A percentile compares a stretch with the other conserved stretches of the same genome.
Evolutionary conservation across 2,888 invertebrate species (phyloP).

Genomic region (Caenorhabditis becei): DNA sequence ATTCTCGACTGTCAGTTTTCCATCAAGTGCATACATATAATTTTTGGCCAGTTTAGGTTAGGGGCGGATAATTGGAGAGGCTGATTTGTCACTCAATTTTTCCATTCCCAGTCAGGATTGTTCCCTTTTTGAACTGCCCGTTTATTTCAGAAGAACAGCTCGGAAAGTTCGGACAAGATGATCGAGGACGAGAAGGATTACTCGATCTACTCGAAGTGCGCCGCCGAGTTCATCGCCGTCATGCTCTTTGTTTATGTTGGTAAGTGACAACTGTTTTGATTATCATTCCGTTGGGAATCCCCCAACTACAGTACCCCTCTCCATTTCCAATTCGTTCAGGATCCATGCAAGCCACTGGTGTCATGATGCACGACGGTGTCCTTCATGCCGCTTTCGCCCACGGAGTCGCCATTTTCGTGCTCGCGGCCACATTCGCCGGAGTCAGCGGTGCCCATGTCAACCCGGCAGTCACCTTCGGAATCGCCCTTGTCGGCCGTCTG

Average conservation of each 20-base stretch:
- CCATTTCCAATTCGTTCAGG: slow-evolving; percentile 37
- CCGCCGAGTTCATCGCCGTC: slow-evolving; percentile 78
- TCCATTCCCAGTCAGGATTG: background rate
- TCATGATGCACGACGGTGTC: slow-evolving; percentile 58
- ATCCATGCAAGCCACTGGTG: slow-evolving; percentile 61
- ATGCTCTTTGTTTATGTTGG: slow-evolving; percentile 78
- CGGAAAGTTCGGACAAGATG: slow-evolving; percentile 47
- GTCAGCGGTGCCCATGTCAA: slow-evolving; percentile 83
- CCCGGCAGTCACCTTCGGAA: slow-evolving; percentile 83
- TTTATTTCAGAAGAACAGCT: slow-evolving; percentile 31
- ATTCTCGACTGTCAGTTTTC: slow-evolving; percentile 32
- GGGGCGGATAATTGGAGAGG: slow-evolving; percentile 41
- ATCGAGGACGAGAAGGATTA: slow-evolving; percentile 63
- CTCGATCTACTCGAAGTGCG: slow-evolving; percentile 66
- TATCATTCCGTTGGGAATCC: too few species aligned
- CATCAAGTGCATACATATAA: slow-evolving; percentile 18
- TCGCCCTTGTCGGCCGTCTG: slow-evolving; percentile 73
- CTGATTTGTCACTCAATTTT: slow-evolving; percentile 14
- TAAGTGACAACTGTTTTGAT: too few species aligned
- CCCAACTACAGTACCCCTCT: background rate
- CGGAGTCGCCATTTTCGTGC: slow-evolving; percentile 76
- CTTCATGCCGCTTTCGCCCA: slow-evolving; percentile 77
- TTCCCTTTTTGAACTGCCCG: background rate
- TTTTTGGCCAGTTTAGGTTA: background rate
- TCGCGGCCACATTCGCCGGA: slow-evolving; percentile 74